Base-by-base conservation (phyloP, 2,888 invertebrate species). In the Habroteleia sp. region DNA sequence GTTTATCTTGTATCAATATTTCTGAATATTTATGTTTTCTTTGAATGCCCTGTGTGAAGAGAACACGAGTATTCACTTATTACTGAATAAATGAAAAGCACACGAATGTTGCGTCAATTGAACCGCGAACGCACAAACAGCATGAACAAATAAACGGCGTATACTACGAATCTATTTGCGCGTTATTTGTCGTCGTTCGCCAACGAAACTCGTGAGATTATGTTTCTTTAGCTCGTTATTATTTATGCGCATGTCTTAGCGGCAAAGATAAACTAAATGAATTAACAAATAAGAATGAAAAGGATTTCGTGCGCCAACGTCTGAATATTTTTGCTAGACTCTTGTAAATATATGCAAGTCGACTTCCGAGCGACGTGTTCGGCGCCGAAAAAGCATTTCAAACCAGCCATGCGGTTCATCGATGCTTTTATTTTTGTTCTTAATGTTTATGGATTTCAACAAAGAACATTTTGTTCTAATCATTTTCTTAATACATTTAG, bases 291-390 rank as follows among this genome's bases (percentile, higher is more conserved):
- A 14, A 41, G 23, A 16, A 13, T 31, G 10, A 31, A 31, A 7
- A 7, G 25, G 16, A 23, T 60, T 60, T 60, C 27, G 60, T 11
- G 62, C 62, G 50, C 62, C 62, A 41, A 16, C 50, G 50, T 69
- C 69, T 17, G 2, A 48, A 60, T 69, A 69, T 69, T 69, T 69
- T 60, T 69, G 69, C 69, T 69, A 69, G 46, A 69, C 60, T 35
- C 35, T 11, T 69, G 69, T 69, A 62, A 23, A 69, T 68, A 68
- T 52, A 62, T 37, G 69, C 69, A 16, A 71, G 17, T 60, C 29
- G 50, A 62, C 71, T 62, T 71, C 62, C 69, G 44, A 52, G 42
- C 31, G 41, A 52, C 52, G 60, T 37, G 20, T 42, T 56, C 27
- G 58, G 52, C 52, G 52, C 29, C 41, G 60, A 37, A 52, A 23